phyloP scores from a whole-genome alignment of 2,797 vertebrate genomes.

The Scyliorhinus canicula region DNA sequence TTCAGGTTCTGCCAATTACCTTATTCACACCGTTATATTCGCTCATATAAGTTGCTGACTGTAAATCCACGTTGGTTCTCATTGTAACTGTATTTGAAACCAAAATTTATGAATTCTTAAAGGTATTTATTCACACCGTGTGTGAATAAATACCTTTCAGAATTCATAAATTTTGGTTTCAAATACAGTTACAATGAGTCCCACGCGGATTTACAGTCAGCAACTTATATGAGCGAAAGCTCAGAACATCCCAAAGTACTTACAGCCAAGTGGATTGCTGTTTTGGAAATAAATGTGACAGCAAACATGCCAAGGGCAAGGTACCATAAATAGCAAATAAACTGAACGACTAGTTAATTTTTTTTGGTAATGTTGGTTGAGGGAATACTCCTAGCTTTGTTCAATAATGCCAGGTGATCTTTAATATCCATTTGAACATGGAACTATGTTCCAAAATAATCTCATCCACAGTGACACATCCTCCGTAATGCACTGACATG shows the following conservation, averaged over 20 bases:
- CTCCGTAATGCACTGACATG: not conserved
- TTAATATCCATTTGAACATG: not conserved
- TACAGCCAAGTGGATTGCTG: not conserved
- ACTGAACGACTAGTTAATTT: not conserved
- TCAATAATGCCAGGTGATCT: not conserved
- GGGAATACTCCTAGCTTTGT: not conserved
- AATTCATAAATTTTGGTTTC: not conserved
- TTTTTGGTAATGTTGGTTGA: not conserved
- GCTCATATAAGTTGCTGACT: too few species aligned
- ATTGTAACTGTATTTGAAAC: too few species aligned
- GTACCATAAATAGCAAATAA: not conserved
- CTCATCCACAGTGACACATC: not conserved
- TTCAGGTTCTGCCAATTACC: not conserved
- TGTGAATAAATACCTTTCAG: not conserved
- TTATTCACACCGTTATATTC: not conserved
- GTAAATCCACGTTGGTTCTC: too few species aligned
- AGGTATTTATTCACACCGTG: too few species aligned
- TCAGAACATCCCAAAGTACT: not conserved
- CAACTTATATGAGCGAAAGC: not conserved
- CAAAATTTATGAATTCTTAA: too few species aligned
- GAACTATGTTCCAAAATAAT: not conserved
- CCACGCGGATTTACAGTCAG: not conserved
- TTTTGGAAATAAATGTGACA: not conserved
- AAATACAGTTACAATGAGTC: not conserved
- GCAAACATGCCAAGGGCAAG: not conserved